Conservation (phyloP, 2,888 invertebrate genomes). For the Hybos culiciformis region DNA sequence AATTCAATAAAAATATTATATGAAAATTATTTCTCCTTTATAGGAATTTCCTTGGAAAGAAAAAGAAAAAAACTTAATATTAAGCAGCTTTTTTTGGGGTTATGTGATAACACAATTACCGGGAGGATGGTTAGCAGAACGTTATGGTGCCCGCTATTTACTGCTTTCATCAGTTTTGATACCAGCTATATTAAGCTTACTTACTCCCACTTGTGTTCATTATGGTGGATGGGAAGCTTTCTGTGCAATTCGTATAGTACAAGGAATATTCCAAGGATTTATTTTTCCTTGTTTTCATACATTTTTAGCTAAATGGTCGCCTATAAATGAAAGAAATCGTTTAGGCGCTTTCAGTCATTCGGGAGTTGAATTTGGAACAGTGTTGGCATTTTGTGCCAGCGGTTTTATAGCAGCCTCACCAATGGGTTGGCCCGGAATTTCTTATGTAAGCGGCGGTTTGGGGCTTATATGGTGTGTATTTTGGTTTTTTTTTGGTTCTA, state of each 20-base stretch:
- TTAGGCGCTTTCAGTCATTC: conserved; percentile 40
- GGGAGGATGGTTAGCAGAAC: conserved; percentile 50
- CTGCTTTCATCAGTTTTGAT: conserved; percentile 39
- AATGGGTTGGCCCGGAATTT: conserved; percentile 47
- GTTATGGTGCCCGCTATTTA: conserved; percentile 51
- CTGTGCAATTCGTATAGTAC: conserved; percentile 41
- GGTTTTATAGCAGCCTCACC: conserved; percentile 41
- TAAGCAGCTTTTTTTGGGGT: conserved; percentile 50
- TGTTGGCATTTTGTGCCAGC: conserved; percentile 44
- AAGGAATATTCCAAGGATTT: conserved; percentile 50
- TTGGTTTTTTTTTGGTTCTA: conserved; percentile 41
- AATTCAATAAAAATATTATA: too few relatives aligned
- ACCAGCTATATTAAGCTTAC: conserved; percentile 46
- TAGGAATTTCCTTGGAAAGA: conserved; percentile 39
- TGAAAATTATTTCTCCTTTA: conserved; percentile 20
- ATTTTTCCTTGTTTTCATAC: conserved; percentile 49
- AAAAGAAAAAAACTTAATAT: conserved; percentile 38
- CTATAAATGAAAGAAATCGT: conserved; percentile 49
- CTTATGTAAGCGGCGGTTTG: conserved; percentile 41
- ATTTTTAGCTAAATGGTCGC: conserved; percentile 49
- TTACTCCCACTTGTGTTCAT: conserved; percentile 49
- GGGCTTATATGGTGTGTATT: conserved; percentile 36
- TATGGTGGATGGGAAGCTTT: conserved; percentile 44
- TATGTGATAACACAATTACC: conserved; percentile 44
- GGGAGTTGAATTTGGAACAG: conserved; percentile 48